These are phyloP conservation scores for Pardalotus punctatus DNA, from an alignment of 2,113 vertebrate genomes.

Conservation along the genomic window DNA sequence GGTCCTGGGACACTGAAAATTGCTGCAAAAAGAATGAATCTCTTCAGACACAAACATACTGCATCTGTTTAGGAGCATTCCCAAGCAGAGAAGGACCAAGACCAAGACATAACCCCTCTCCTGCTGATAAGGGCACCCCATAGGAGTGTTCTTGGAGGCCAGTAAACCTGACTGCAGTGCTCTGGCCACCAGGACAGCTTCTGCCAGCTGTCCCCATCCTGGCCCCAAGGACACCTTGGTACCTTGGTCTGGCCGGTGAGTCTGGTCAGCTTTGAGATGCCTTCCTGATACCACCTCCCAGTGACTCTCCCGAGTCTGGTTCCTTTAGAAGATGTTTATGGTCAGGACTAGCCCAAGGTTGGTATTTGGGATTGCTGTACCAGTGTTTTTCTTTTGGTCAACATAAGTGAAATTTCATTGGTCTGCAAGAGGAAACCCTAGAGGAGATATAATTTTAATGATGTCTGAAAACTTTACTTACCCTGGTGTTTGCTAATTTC, in stretches of 20 bases:
- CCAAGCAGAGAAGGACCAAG: neutral
- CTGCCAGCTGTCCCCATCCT: neutral
- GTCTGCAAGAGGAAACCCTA: neutral
- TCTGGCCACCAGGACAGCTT: neutral
- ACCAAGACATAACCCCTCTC: neutral
- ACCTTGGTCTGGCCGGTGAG: neutral
- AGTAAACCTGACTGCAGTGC: neutral
- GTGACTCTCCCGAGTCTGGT: neutral
- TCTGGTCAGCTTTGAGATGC: neutral
- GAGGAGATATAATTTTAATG: neutral
- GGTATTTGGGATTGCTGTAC: neutral
- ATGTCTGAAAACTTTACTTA: neutral
- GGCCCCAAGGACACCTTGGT: neutral
- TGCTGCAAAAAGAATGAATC: neutral
- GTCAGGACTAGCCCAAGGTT: neutral
- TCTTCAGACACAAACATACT: neutral
- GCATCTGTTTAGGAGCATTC: neutral
- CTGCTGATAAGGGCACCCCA: neutral
- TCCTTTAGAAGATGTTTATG: neutral
- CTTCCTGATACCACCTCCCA: neutral
- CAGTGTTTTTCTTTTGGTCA: neutral
- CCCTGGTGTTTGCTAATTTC: neutral
- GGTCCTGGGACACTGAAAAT: neutral
- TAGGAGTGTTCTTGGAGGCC: neutral
- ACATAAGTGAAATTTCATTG: neutral